phyloP scores from a whole-genome alignment of 2,113 vertebrate species.

The Anser brachyrhynchus region DNA sequence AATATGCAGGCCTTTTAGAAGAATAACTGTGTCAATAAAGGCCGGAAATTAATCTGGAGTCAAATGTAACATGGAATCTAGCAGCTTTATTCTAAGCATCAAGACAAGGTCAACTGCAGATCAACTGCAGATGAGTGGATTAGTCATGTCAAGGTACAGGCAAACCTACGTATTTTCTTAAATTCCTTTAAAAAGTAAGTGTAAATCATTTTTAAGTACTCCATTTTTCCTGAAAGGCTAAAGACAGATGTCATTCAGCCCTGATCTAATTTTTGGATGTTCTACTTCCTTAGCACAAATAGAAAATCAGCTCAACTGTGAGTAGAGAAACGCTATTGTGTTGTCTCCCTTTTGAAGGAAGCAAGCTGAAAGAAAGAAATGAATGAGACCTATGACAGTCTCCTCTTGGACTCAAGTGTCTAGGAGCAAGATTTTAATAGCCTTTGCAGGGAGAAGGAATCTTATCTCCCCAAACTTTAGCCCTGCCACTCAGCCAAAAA shows the following conservation, averaged over 20 bases:
- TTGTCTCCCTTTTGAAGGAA: neutral
- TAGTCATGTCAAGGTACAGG: neutral
- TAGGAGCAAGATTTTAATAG: neutral
- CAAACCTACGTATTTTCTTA: neutral
- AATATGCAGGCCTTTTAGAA: neutral
- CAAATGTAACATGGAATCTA: neutral
- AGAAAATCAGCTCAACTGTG: neutral
- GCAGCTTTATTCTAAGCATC: neutral
- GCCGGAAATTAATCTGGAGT: neutral
- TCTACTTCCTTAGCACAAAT: neutral
- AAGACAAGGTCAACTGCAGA: neutral
- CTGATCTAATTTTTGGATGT: neutral
- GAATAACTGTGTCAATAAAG: neutral
- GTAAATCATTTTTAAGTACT: neutral
- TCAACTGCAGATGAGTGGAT: neutral
- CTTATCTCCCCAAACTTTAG: neutral
- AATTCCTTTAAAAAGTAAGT: neutral
- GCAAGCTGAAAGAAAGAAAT: neutral
- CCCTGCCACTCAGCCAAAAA: neutral
- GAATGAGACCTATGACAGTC: neutral
- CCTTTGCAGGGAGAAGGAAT: neutral
- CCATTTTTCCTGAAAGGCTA: rapidly evolving
- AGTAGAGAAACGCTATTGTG: neutral
- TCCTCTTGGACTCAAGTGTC: neutral
- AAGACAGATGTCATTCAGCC: neutral